phyloP scores from a whole-genome alignment of 1,140 invertebrate genomes.

The Drosophila serrata region DNA sequence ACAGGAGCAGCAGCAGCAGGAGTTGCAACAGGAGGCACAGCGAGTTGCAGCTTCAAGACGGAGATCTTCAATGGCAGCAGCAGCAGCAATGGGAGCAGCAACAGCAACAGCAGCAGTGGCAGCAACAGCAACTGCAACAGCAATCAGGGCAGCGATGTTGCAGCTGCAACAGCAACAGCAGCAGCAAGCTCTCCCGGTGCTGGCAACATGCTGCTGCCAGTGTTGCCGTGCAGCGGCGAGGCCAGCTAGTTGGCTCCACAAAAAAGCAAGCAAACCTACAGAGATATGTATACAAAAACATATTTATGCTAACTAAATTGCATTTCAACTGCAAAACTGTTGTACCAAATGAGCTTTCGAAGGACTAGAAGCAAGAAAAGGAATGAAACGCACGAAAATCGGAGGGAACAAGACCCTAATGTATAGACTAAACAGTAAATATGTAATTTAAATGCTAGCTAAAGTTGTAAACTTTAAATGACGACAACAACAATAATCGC shows the following conservation, averaged over 20 bases:
- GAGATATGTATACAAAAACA: neutral
- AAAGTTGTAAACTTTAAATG: slow-evolving; percentile 69
- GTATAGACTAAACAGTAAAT: slow-evolving; percentile 39
- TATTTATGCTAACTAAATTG: slow-evolving; percentile 65
- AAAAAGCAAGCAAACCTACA: neutral
- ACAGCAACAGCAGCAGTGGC: slow-evolving; percentile 15
- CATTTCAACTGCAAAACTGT: slow-evolving; percentile 77
- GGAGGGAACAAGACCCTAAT: slow-evolving; percentile 11
- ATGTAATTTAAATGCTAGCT: slow-evolving; percentile 60
- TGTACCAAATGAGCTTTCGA: slow-evolving; percentile 79
- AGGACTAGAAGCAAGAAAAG: slow-evolving; percentile 23
- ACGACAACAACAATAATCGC: slow-evolving; percentile 73
- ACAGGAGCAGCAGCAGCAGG: slow-evolving; percentile 16
- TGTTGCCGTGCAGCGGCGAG: slow-evolving; percentile 63
- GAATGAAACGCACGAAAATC: slow-evolving; percentile 11
- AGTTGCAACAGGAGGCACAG: slow-evolving; percentile 27
- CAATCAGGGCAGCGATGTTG: slow-evolving; percentile 61
- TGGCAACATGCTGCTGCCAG: slow-evolving; percentile 66
- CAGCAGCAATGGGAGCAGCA: slow-evolving; percentile 43
- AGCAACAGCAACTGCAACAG: slow-evolving; percentile 56
- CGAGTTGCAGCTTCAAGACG: slow-evolving; percentile 46
- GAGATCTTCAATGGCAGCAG: slow-evolving; percentile 41
- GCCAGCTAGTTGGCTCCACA: slow-evolving; percentile 62
- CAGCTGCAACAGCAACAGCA: slow-evolving; percentile 28
- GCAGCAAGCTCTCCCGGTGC: slow-evolving; percentile 40